A percentile compares a stretch with the other conserved stretches of the same genome.
Conservation (phyloP, 2,113 vertebrate genomes). For the Nicator chloris region DNA sequence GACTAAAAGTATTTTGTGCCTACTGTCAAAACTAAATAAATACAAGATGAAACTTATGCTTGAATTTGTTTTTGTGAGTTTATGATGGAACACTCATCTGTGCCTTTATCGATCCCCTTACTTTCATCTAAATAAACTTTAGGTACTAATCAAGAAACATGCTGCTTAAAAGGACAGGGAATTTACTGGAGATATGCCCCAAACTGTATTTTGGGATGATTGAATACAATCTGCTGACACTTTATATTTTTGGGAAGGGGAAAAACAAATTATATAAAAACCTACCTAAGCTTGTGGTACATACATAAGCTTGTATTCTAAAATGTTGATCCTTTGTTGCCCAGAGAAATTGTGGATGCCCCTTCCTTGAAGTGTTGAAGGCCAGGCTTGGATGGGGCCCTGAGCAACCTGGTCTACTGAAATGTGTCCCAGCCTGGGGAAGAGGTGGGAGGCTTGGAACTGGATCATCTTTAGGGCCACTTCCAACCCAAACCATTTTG, state of each 20-base stretch:
- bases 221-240: background rate
- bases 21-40: slow-evolving; percentile 28
- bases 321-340: background rate
- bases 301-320: background rate
- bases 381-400: background rate
- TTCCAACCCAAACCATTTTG: background rate
- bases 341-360: background rate
- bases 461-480: background rate
- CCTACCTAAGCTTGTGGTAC: background rate
- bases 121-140: background rate
- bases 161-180: background rate
- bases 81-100: background rate
- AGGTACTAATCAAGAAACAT: background rate
- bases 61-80: background rate
- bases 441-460: background rate
- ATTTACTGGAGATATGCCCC: background rate
- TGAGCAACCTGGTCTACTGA: background rate
- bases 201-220: background rate
- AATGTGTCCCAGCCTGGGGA: background rate
- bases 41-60: background rate
- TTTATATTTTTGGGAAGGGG: background rate
- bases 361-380: background rate
- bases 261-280: background rate
- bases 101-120: background rate
- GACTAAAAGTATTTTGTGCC: background rate